phyloP scores from a whole-genome alignment of 2,113 vertebrate genomes.

The Syngnathus typhle region DNA sequence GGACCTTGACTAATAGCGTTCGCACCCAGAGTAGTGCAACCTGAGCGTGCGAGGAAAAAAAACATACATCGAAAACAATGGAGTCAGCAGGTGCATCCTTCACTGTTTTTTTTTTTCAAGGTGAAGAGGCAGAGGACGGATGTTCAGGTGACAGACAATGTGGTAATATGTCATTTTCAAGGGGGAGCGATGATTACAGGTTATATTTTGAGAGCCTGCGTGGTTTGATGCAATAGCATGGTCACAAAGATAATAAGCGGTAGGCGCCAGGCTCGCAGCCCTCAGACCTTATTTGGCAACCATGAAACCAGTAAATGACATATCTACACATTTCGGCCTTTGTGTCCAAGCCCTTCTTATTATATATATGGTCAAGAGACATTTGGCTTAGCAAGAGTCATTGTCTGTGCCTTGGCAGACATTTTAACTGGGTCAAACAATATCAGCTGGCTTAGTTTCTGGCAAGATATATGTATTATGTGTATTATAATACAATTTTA shows the following conservation, averaged over 20 bases:
- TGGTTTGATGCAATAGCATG: slow-evolving; percentile 33
- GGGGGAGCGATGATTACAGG: slow-evolving; percentile 31
- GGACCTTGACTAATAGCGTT: slow-evolving; percentile 24
- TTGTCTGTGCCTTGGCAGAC: slow-evolving; percentile 8
- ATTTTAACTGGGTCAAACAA: neutral
- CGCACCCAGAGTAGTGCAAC: slow-evolving; percentile 31
- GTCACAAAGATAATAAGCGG: slow-evolving; percentile 15
- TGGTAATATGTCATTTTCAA: slow-evolving; percentile 8
- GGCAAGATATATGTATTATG: neutral
- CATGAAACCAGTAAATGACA: slow-evolving; percentile 27
- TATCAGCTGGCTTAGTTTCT: neutral
- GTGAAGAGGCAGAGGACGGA: slow-evolving; percentile 11
- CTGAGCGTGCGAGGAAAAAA: slow-evolving; percentile 30
- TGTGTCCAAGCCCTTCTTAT: slow-evolving; percentile 12
- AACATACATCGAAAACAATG: slow-evolving; percentile 25
- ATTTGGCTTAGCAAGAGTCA: neutral
- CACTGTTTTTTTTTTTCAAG: slow-evolving; percentile 20
- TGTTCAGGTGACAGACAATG: slow-evolving; percentile 15
- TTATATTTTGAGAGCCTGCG: slow-evolving; percentile 30
- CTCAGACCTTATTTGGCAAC: slow-evolving; percentile 18
- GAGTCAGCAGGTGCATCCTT: slow-evolving; percentile 38
- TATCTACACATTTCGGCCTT: slow-evolving; percentile 10
- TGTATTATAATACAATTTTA: neutral
- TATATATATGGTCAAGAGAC: slow-evolving; percentile 10
- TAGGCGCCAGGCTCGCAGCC: slow-evolving; percentile 13